These are phyloP conservation scores for Xenentodon cancila DNA, from an alignment of 2,797 vertebrate genomes.

Conservation along the genomic window DNA sequence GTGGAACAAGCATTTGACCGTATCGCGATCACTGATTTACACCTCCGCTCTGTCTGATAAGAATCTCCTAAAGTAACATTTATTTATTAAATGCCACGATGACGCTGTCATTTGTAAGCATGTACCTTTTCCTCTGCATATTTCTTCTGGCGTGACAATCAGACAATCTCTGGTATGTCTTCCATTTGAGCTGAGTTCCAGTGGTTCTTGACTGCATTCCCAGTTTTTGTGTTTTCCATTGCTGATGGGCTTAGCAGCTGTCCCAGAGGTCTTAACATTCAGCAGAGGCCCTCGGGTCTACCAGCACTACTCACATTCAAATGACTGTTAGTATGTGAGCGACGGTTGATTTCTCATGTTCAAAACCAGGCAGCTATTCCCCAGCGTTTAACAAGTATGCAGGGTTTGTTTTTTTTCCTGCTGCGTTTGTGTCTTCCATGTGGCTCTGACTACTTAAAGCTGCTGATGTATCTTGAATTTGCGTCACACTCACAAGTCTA, in stretches of 20 bases:
- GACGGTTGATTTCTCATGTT: conserved; percentile 24
- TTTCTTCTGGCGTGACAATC: background rate
- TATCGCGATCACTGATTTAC: background rate
- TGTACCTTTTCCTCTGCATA: background rate
- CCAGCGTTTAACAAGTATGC: conserved; percentile 43
- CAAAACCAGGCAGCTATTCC: conserved; percentile 24
- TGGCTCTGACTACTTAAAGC: background rate
- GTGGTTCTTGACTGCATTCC: conserved; percentile 6
- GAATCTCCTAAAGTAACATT: background rate
- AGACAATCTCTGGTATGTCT: conserved; percentile 17
- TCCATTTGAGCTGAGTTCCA: conserved; percentile 23
- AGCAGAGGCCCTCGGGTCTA: conserved; percentile 7
- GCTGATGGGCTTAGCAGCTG: conserved; percentile 53
- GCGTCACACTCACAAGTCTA: background rate
- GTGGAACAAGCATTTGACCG: conserved; percentile 18
- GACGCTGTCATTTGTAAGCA: background rate
- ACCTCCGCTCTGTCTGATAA: conserved; percentile 1
- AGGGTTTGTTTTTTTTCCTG: conserved; percentile 13
- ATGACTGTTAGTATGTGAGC: conserved; percentile 26
- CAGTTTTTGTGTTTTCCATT: conserved; percentile 12
- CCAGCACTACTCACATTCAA: conserved; percentile 20
- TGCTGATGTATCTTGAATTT: background rate
- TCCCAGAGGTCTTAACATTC: conserved; percentile 22
- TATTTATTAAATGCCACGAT: background rate
- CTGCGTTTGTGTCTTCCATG: background rate